Evolutionary conservation across 2,888 invertebrate species (phyloP), one percentile per base, ranked within the genome.

Genomic region (Drosophila peninsularis): DNA sequence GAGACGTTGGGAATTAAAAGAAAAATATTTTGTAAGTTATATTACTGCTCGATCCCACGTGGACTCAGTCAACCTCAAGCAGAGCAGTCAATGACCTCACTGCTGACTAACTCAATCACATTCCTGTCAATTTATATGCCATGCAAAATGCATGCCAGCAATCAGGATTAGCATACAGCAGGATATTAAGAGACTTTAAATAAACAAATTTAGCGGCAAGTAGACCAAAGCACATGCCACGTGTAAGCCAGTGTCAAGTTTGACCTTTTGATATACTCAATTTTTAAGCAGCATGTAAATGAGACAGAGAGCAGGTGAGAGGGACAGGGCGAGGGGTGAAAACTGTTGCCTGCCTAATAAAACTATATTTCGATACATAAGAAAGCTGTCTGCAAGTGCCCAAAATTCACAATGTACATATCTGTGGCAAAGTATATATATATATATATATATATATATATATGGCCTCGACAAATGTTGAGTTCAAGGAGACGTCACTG

Each of bases 401-500:
- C 53, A 49, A 65, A 65, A 62, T 60, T 60, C 56, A 45, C 41
- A 32, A 45, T n/a, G 52, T 70, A 36, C 32, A 70, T 52, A 52
- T 44, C 45, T 39, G 44, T 49, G 50, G 9, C 24, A 5, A 14
- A 14, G 5, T 19, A 11, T 1, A 13, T 13, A 44, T 24, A 24
- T 14, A 17, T 9, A 41, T 11, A 36, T n/a, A 53, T 13, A 19
- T 10, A 44, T 5, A 36, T 34, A 27, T 44, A 49, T 2, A 37
- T 53, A 42, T 85, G 87, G 83, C 86, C 86, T 87, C 86, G 79
- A 75, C 72, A 69, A 87, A 89, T 89, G 86, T 88, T 87, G 86
- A 87, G 86, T 87, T 87, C 86, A 87, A 89, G 86, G 86, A 80
- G 81, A 87, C 88, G 85, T 88, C 89, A 89, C 78, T 56, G 83